These are phyloP conservation scores for Lasioglossum vierecki DNA, from an alignment of 2,888 invertebrate species.

Conservation along the genomic window DNA sequence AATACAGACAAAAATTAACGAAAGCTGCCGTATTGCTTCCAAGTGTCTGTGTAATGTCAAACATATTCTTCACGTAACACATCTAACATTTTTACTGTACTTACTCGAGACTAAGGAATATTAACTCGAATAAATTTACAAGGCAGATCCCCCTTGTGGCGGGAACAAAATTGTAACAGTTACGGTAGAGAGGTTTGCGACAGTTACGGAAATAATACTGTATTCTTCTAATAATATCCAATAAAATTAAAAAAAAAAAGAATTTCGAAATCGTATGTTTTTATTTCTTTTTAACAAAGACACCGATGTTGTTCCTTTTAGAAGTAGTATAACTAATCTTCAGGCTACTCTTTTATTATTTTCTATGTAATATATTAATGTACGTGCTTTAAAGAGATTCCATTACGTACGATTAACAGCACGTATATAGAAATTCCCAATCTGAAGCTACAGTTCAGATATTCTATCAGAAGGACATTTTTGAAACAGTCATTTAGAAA, in stretches of 20 bases:
- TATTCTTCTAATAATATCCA: background rate
- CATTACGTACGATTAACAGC: conserved; percentile 41
- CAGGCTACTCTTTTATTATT: too few relatives aligned
- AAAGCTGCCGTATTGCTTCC: background rate
- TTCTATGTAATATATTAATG: too few relatives aligned
- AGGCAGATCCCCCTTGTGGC: too few relatives aligned
- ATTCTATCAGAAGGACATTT: conserved; percentile 66
- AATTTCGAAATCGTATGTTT: background rate
- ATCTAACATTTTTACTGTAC: background rate
- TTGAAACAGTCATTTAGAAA: conserved; percentile 67
- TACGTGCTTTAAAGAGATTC: background rate
- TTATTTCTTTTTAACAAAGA: too few relatives aligned
- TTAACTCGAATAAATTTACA: background rate
- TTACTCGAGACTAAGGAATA: background rate
- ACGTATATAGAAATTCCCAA: conserved; percentile 68
- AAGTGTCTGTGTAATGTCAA: background rate
- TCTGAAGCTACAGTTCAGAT: conserved; percentile 65
- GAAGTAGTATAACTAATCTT: too few relatives aligned
- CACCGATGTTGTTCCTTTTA: too few relatives aligned
- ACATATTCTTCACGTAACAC: background rate
- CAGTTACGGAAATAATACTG: too few relatives aligned
- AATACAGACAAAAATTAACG: background rate
- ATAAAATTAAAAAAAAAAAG: background rate
- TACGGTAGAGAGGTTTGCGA: too few relatives aligned
- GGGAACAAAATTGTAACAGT: too few relatives aligned